Conservation (phyloP, 1,140 invertebrate genomes). For the Ceratina australensis region DNA sequence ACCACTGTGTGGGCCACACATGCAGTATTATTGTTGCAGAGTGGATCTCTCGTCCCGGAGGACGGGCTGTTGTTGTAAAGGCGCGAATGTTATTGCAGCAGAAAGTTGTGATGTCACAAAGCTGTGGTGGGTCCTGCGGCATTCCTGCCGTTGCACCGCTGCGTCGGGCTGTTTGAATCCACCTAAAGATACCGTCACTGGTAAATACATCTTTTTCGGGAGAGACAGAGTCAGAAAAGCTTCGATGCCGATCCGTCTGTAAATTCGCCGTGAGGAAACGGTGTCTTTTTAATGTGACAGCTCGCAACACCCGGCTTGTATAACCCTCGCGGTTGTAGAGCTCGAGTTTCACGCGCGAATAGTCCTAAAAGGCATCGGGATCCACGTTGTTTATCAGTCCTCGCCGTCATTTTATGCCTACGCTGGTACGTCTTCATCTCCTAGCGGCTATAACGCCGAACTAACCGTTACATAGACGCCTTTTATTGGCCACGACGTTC, state of each 20-base stretch:
- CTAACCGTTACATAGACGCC: neutral
- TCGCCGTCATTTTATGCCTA: conserved; percentile 40
- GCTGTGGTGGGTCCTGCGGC: conserved; percentile 65
- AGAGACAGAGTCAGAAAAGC: neutral
- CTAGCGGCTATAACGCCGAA: neutral
- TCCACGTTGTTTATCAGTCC: conserved; percentile 46
- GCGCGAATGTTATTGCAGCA: conserved; percentile 70
- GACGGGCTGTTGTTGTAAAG: conserved; percentile 67
- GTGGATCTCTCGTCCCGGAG: conserved; percentile 67
- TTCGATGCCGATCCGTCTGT: conserved; percentile 26
- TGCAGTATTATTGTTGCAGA: conserved; percentile 73
- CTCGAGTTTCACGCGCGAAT: conserved; percentile 48
- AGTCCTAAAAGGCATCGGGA: conserved; percentile 43
- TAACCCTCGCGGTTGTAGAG: conserved; percentile 37
- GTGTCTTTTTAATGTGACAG: conserved; percentile 23
- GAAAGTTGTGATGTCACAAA: conserved; percentile 71
- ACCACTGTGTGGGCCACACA: conserved; percentile 71
- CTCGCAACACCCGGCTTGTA: conserved; percentile 18
- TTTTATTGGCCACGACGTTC: conserved; percentile 17
- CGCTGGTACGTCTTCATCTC: conserved; percentile 52
- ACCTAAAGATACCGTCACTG: conserved; percentile 49
- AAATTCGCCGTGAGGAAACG: conserved; percentile 31
- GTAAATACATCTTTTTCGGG: conserved; percentile 18
- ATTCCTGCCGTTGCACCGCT: conserved; percentile 10
- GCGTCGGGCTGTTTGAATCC: conserved; percentile 29